Base-by-base conservation (phyloP, 2,113 vertebrate species). In the Danio rerio region DNA sequence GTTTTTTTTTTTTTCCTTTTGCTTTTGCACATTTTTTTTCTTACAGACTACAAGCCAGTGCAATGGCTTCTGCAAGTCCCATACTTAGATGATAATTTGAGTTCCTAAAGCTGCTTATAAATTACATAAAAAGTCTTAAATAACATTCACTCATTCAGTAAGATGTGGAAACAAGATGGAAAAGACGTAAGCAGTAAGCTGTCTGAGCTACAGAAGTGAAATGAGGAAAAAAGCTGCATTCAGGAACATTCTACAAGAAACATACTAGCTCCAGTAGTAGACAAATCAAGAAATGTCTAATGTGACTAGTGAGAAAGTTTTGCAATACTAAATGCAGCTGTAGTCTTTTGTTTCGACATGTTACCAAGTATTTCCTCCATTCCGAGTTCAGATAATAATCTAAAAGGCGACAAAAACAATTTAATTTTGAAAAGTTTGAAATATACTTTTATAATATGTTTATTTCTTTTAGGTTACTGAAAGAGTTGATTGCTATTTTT, bases 31-130 rank as follows among this genome's bases (percentile, higher is more conserved):
- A 7, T 76, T 65, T 71, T 63, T 66, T 56, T 88, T 91, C 90
- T 90, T 85, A 89, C 91, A 92, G 58, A 47, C 47, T 84, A 62
- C 43, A 75, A 68, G 42, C 59, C 40, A 18, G 65, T 16, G 18
- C 40, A 20, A 62, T 53, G n/a, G 5, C 31, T 63, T 55, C 11
- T 21, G 11, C 42, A n/a, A 42, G 71, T 74, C 16, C 21, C 3
- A 10, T 21, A 70, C 59, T 45, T 61, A 42, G 59, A 79, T 68
- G 31, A 83, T 85, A 47, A 80, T 82, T 82, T 75, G 61, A 20
- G 61, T 56, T 79, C 55, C 59, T 66, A 72, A 59, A 68, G 52
- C 47, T 82, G 59, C 80, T 81, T 12, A 55, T 78, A 81, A 81
- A 81, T 80, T 72, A 65, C 31, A 53, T 71, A n/a, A 45, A 74